Evolutionary conservation across 2,113 vertebrate genomes (phyloP).

Genomic region (Psittacara wagleri): DNA sequence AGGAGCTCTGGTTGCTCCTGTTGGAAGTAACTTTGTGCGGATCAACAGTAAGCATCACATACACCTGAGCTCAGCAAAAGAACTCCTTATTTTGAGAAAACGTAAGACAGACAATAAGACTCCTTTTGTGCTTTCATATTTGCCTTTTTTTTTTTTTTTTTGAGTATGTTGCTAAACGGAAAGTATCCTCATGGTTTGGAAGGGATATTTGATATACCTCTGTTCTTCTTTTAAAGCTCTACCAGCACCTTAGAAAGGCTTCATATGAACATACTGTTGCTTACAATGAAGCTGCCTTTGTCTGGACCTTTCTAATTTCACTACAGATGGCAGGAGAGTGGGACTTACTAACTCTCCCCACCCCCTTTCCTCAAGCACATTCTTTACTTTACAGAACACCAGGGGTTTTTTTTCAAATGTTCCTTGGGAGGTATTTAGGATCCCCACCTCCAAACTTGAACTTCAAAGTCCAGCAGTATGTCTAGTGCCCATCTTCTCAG

Average conservation of each 20-base stretch:
- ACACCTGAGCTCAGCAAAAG: background rate
- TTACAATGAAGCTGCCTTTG: background rate
- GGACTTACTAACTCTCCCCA: background rate
- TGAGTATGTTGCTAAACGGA: background rate
- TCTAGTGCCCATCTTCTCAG: conserved; percentile 46
- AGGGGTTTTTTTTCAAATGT: background rate
- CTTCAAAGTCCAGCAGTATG: conserved; percentile 37
- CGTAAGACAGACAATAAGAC: background rate
- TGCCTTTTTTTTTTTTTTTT: background rate
- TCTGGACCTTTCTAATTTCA: background rate
- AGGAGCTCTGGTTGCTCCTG: background rate
- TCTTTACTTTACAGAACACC: conserved; percentile 17
- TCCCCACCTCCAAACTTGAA: conserved; percentile 15
- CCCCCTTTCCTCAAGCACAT: background rate
- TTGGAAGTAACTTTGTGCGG: background rate
- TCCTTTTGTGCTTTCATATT: background rate
- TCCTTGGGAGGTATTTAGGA: background rate
- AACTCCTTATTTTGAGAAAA: background rate
- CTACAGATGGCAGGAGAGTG: background rate
- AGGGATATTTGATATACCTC: background rate
- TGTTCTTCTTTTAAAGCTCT: background rate
- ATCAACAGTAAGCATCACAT: background rate
- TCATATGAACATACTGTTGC: background rate
- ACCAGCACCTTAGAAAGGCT: background rate
- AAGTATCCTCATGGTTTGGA: background rate